Evolutionary conservation across 1,140 invertebrate genomes (phyloP).

Genomic region (Ylistrum balloti): DNA sequence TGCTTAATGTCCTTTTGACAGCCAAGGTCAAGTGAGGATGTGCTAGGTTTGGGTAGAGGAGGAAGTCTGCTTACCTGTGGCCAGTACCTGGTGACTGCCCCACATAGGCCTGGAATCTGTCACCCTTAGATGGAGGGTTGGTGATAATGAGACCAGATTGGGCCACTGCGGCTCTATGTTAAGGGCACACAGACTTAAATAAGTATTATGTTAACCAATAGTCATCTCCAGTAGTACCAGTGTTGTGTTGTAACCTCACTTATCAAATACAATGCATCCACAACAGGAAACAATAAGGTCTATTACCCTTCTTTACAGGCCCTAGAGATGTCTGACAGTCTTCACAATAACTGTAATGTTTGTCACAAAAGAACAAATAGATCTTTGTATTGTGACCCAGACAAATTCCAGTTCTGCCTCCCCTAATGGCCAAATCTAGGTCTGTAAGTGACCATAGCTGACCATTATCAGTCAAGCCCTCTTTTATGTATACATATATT

Average conservation of each 20-base stretch:
- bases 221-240: background rate
- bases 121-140: too few species aligned
- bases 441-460: background rate
- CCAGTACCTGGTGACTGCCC: too few species aligned
- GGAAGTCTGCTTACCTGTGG: too few species aligned
- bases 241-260: background rate
- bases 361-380: background rate
- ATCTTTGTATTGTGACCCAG: background rate
- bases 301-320: background rate
- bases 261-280: background rate
- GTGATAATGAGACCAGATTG: too few species aligned
- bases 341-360: background rate
- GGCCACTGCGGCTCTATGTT: too few species aligned
- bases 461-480: background rate
- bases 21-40: too few species aligned
- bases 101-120: too few species aligned
- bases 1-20: too few species aligned
- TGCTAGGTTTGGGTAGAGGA: too few species aligned
- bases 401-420: background rate
- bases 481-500: background rate
- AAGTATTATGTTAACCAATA: background rate
- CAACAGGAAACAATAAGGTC: background rate
- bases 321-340: background rate
- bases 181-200: background rate
- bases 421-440: slow-evolving; percentile 12